A percentile compares a stretch with the other conserved stretches of the same genome.
phyloP scores from a whole-genome alignment of 2,888 invertebrate genomes.

The Malthinus seriepunctatus region DNA sequence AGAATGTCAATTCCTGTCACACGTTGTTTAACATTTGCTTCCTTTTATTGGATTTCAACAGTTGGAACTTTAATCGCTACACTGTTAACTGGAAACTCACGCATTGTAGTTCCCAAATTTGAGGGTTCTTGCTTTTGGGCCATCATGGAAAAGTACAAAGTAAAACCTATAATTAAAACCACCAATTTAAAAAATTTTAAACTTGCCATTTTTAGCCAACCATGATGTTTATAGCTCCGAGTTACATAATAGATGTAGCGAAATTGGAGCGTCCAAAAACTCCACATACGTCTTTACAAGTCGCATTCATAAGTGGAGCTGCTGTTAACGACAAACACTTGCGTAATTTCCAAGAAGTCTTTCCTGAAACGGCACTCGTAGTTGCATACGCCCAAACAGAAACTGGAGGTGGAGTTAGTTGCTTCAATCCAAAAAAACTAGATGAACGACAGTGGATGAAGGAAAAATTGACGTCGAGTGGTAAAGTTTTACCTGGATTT shows the following conservation, averaged over 20 bases:
- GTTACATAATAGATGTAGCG: not conserved
- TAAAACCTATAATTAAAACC: not conserved
- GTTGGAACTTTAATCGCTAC: not conserved
- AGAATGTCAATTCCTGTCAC: not conserved
- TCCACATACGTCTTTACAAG: not conserved
- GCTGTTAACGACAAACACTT: not conserved
- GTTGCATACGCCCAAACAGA: not conserved
- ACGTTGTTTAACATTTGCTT: not conserved
- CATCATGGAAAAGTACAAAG: not conserved
- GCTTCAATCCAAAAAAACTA: not conserved
- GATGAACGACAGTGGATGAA: not conserved
- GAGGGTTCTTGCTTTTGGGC: not conserved
- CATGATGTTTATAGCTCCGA: slow-evolving; percentile 1
- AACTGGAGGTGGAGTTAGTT: not conserved
- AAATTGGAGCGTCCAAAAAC: not conserved
- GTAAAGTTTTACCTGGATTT: slow-evolving; percentile 28
- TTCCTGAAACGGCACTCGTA: not conserved
- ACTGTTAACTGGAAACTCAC: not conserved
- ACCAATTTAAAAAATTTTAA: not conserved
- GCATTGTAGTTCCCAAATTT: not conserved
- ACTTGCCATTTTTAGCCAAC: slow-evolving; percentile 15
- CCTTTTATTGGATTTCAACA: slow-evolving; percentile 1
- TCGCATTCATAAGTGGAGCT: not conserved
- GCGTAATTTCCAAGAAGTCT: not conserved
- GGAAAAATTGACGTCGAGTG: not conserved